Evolutionary conservation across 2,888 invertebrate species (phyloP), one percentile per base, ranked within the genome.

Genomic region (Antitype chi): DNA sequence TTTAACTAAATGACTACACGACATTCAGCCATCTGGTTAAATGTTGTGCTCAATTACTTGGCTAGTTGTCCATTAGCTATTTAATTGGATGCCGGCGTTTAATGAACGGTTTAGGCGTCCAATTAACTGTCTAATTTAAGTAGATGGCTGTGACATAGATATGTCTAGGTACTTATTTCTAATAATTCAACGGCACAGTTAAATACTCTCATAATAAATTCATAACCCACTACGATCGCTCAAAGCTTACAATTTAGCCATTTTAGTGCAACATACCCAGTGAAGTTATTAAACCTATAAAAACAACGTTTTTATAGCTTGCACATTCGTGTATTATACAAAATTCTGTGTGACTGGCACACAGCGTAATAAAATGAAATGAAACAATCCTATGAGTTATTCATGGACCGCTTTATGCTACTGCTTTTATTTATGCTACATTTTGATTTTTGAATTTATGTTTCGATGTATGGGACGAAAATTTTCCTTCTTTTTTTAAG

Each of bases 351-450:
- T 94, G 94, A 94, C 94, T 90, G 93, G 93, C 92, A 92, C 90
- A 89, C 91, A 86, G 92, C 85, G 93, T 94, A 94, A 95, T 95
- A 95, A 95, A 95, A 95, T 94, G 93, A 92, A 94, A 95, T 95
- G 94, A 95, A 95, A 95, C 95, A 94, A 95, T 95, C 92, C 93
- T 85, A 91, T 95, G 96, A 96, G 95, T 96, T 95, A 96, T 95
- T 94, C 89, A 91, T 87, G 93, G 92, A 92, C 88, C 85, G 91
- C 81, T 87, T 93, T 92, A 94, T 94, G 94, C 93, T 89, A 80
- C 75, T 60, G 53, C 38, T 68, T 70, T 70, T 78, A 74, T 83
- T 82, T 78, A 62, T 38, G 47, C 70, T 52, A 69, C 53, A 20
- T 52, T 85, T 83, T 82, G 76, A 85, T 85, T 85, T 81, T 64